Conservation (phyloP, 2,888 invertebrate genomes). For the Diarsia brunnea region DNA sequence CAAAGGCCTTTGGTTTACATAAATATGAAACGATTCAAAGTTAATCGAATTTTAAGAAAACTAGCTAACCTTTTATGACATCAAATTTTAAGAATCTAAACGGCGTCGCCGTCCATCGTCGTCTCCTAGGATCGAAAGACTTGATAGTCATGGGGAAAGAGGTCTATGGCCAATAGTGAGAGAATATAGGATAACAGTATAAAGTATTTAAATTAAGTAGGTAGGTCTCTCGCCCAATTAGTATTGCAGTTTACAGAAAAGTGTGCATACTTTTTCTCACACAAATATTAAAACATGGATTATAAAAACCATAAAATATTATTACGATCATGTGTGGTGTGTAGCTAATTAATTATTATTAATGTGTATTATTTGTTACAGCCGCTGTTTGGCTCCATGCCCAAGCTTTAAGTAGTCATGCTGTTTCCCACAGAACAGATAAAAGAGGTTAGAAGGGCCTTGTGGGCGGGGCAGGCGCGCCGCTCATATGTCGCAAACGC, state of each 20-base stretch:
- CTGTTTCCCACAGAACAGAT: no score
- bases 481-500: no score
- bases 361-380: slow-evolving; percentile 32
- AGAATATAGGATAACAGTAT: neutral
- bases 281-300: neutral
- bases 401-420: slow-evolving; percentile 9
- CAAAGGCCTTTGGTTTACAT: neutral
- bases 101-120: no score
- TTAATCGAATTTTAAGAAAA: slow-evolving; percentile 34
- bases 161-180: neutral
- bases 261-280: no score
- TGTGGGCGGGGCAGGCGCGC: no score
- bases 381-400: slow-evolving; percentile 39
- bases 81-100: no score
- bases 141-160: neutral
- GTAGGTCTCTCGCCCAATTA: neutral
- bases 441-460: no score
- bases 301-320: slow-evolving; percentile 28
- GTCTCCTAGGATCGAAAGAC: neutral
- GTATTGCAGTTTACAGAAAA: neutral
- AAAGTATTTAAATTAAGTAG: neutral
- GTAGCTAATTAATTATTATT: slow-evolving; percentile 41
- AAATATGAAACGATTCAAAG: slow-evolving; percentile 33
- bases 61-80: slow-evolving; percentile 43
- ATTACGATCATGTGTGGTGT: neutral